phyloP scores from a whole-genome alignment of 2,888 invertebrate species.

The Plusia festucae region DNA sequence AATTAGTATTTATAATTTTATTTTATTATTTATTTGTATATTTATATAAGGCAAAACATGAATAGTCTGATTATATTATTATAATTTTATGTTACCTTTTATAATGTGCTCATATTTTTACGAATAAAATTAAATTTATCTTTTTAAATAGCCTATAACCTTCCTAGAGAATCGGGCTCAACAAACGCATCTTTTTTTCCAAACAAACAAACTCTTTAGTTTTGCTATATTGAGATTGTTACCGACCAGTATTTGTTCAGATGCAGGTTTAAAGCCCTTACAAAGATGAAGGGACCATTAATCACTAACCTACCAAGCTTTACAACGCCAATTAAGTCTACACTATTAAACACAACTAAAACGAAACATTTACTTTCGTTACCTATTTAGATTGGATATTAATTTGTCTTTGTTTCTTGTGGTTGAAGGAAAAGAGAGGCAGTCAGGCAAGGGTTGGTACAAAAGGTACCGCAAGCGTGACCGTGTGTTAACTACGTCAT shows the following conservation, averaged over 20 bases:
- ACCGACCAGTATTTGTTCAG: not conserved
- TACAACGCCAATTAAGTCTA: not conserved
- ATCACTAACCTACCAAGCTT: slow-evolving; percentile 4
- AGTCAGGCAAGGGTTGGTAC: slow-evolving; percentile 29
- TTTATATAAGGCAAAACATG: no score
- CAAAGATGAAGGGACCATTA: not conserved
- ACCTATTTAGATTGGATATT: slow-evolving; percentile 4
- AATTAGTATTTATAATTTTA: no score
- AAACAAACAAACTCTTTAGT: no score
- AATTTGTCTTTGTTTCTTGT: slow-evolving; percentile 21
- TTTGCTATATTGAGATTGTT: not conserved
- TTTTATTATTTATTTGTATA: no score
- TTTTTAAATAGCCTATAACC: no score
- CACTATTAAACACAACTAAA: not conserved
- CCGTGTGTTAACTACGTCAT: slow-evolving; percentile 41
- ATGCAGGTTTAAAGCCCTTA: not conserved
- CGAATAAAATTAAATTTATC: no score
- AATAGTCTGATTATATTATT: no score
- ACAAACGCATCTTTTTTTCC: no score
- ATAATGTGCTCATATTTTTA: no score
- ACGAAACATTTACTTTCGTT: slow-evolving; percentile 1
- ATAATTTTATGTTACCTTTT: no score
- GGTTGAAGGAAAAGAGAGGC: slow-evolving; percentile 37
- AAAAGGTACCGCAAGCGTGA: slow-evolving; percentile 31
- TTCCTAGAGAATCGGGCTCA: no score